Evolutionary conservation across 1,140 invertebrate genomes (phyloP).

Genomic region (Chionoecetes opilio): DNA sequence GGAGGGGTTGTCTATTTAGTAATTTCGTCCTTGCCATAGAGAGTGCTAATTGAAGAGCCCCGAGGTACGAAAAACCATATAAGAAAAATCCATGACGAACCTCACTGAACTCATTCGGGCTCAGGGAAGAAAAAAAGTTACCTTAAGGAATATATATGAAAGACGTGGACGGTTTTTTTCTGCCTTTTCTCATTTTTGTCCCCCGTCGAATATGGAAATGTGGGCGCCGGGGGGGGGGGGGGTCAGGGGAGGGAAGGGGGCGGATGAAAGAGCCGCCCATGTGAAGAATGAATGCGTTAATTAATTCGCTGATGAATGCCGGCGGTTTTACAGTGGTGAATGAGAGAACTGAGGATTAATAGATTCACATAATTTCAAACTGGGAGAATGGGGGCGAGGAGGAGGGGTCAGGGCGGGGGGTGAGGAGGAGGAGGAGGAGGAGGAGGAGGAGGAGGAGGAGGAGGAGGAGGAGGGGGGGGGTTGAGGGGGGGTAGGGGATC

Average conservation of each 20-base stretch:
- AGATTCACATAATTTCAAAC: conserved; percentile 49
- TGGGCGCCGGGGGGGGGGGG: neutral
- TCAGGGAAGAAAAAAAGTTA: neutral
- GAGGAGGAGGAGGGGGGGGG: neutral
- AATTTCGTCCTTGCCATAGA: neutral
- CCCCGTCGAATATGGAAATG: neutral
- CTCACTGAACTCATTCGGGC: neutral
- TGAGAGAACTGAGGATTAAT: conserved; percentile 55
- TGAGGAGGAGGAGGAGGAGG: neutral
- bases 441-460: neutral
- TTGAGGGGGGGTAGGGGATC: neutral
- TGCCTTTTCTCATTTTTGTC: neutral
- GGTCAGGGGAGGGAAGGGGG: neutral
- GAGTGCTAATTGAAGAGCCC: neutral
- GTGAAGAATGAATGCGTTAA: conserved; percentile 51
- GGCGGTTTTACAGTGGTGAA: conserved; percentile 46
- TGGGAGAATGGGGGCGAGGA: conserved; percentile 24
- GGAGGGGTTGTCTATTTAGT: neutral
- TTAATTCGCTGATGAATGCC: conserved; percentile 48
- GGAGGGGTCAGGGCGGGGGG: neutral
- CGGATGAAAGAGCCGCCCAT: conserved; percentile 17
- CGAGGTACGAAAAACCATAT: neutral
- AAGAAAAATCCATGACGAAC: neutral
- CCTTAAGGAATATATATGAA: conserved; percentile 30
- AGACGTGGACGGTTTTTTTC: neutral